Percentiles rank a stretch among this genome's conserved stretches.
phyloP scores from a whole-genome alignment of 2,113 vertebrate genomes.

The Penelope pileata region DNA sequence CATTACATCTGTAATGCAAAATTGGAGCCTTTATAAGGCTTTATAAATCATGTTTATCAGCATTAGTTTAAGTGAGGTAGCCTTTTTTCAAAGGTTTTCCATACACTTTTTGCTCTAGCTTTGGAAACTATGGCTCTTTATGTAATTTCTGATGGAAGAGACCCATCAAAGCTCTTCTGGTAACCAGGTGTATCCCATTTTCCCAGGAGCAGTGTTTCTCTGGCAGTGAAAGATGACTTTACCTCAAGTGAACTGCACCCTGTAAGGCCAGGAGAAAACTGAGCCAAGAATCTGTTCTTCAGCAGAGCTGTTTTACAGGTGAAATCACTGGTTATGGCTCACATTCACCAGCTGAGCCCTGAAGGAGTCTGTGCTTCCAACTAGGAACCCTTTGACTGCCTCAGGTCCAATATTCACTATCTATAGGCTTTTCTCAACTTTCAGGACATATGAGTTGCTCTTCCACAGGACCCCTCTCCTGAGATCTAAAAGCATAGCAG shows the following conservation, averaged over 20 bases:
- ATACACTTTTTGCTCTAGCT: background rate
- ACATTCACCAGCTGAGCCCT: background rate
- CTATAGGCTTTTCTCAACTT: background rate
- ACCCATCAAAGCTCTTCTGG: background rate
- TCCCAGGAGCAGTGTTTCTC: background rate
- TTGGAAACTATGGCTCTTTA: background rate
- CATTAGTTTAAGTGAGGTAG: background rate
- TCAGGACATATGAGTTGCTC: background rate
- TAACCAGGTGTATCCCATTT: background rate
- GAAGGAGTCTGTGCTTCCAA: background rate
- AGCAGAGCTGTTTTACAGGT: background rate
- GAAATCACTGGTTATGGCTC: background rate
- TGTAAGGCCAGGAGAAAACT: background rate
- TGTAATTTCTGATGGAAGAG: background rate
- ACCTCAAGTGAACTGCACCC: slow-evolving; percentile 15
- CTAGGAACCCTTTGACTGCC: background rate
- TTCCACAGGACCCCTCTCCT: background rate
- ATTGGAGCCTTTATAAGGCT: background rate
- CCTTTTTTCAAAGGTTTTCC: background rate
- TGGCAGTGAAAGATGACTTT: background rate
- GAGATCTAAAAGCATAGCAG: accelerated
- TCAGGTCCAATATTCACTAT: background rate
- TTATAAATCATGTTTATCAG: background rate
- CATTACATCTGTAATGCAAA: background rate
- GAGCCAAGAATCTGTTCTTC: slow-evolving; percentile 11